phyloP scores from a whole-genome alignment of 1,140 invertebrate species.

The Ceratina calcarata region DNA sequence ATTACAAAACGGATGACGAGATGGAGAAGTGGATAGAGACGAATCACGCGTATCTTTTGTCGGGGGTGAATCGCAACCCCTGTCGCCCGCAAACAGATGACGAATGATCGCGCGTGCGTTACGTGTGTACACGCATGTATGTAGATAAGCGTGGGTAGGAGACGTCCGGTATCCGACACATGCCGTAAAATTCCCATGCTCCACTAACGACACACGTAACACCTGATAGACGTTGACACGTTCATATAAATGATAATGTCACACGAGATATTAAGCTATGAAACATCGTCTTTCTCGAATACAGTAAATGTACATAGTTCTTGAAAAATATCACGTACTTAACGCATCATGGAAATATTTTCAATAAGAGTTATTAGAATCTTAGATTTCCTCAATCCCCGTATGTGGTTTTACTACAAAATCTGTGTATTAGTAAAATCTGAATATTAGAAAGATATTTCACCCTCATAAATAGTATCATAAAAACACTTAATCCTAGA shows the following conservation, averaged over 20 bases:
- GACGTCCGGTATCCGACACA: conserved; percentile 63
- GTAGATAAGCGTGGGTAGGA: conserved; percentile 37
- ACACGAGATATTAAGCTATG: not conserved
- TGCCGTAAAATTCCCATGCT: conserved; percentile 76
- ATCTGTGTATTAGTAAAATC: no score
- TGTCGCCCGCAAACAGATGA: conserved; percentile 67
- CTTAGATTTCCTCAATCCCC: no score
- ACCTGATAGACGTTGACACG: conserved; percentile 61
- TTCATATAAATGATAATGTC: conserved; percentile 24
- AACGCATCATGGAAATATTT: not conserved
- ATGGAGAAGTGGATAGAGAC: conserved; percentile 17
- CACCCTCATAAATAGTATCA: not conserved
- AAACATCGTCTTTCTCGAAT: not conserved
- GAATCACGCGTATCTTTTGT: conserved; percentile 22
- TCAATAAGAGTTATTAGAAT: no score
- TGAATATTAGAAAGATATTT: no score
- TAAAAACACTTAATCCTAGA: not conserved
- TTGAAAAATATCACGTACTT: not conserved
- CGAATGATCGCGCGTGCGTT: conserved; percentile 54
- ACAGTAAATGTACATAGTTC: not conserved
- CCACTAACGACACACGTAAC: conserved; percentile 38
- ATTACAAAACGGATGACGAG: not conserved
- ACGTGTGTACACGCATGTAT: not conserved
- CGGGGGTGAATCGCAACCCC: conserved; percentile 22
- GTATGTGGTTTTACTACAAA: no score